phyloP scores from a whole-genome alignment of 2,888 invertebrate genomes.

The Mesorhabditis sp. region DNA sequence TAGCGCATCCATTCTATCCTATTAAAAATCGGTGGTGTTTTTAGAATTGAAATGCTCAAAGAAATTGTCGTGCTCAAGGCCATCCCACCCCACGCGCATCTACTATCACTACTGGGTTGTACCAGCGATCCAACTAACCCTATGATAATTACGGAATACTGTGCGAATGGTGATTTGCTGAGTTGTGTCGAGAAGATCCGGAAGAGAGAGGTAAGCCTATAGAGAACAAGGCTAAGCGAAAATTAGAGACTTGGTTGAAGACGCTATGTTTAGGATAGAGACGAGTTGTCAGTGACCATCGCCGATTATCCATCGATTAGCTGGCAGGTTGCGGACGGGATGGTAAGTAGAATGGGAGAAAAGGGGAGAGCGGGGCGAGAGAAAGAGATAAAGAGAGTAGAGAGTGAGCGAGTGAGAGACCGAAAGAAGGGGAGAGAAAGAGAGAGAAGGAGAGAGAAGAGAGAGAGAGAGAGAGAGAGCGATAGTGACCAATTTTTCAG shows the following conservation, averaged over 20 bases:
- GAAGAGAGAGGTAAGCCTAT: background rate
- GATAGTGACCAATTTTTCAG: too few species aligned
- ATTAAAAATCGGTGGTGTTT: too few species aligned
- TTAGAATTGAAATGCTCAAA: too few species aligned
- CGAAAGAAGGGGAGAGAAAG: background rate
- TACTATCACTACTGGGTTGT: too few species aligned
- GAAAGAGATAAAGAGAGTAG: conserved; percentile 7
- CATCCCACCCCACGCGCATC: too few species aligned
- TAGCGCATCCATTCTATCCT: too few species aligned
- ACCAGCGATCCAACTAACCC: too few species aligned
- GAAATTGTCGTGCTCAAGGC: too few species aligned
- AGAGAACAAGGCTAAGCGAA: background rate
- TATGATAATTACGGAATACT: background rate
- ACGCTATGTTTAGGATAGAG: too few species aligned
- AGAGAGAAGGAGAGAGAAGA: background rate
- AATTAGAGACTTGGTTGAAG: background rate
- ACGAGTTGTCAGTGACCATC: too few species aligned
- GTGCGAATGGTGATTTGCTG: conserved; percentile 13
- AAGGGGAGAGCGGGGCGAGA: conserved; percentile 7
- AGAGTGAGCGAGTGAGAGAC: background rate
- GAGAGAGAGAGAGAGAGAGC: too few species aligned
- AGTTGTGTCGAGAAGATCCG: conserved; percentile 5
- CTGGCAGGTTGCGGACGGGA: background rate
- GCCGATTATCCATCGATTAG: background rate
- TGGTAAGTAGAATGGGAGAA: background rate